phyloP scores from a whole-genome alignment of 2,797 vertebrate species.

The Notolepis coatsorum region DNA sequence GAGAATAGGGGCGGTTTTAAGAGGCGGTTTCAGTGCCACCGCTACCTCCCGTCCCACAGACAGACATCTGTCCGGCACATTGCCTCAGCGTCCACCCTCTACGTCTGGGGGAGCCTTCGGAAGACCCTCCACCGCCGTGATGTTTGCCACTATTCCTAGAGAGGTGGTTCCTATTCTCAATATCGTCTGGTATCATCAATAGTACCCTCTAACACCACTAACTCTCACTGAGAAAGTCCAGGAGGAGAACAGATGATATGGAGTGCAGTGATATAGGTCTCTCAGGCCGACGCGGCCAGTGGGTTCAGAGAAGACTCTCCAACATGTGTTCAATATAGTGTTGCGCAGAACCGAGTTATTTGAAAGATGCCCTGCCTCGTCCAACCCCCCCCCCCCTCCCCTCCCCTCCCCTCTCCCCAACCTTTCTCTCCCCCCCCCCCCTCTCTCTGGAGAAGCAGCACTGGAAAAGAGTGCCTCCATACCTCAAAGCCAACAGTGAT shows the following conservation, averaged over 20 bases:
- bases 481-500: constrained; percentile 58
- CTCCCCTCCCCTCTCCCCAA: background rate
- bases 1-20: constrained; percentile 44
- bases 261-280: background rate
- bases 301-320: constrained; percentile 10
- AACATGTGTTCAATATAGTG: constrained; percentile 23
- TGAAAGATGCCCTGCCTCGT: constrained; percentile 40
- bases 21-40: constrained; percentile 47
- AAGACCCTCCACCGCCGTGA: constrained; percentile 27
- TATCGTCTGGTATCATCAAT: background rate
- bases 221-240: background rate
- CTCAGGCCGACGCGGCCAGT: background rate
- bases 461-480: constrained; percentile 36
- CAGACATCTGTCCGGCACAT: constrained; percentile 83
- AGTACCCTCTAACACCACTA: background rate
- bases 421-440: constrained; percentile 9
- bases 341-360: constrained; percentile 20
- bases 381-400: background rate
- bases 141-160: constrained; percentile 8
- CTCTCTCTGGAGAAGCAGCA: constrained; percentile 26
- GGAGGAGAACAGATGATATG: constrained; percentile 2
- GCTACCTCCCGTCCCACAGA: constrained; percentile 51
- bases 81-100: constrained; percentile 58
- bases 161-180: constrained; percentile 2
- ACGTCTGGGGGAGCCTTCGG: constrained; percentile 47